Conservation (phyloP, 2,113 vertebrate species). For the Dipodomys merriami region DNA sequence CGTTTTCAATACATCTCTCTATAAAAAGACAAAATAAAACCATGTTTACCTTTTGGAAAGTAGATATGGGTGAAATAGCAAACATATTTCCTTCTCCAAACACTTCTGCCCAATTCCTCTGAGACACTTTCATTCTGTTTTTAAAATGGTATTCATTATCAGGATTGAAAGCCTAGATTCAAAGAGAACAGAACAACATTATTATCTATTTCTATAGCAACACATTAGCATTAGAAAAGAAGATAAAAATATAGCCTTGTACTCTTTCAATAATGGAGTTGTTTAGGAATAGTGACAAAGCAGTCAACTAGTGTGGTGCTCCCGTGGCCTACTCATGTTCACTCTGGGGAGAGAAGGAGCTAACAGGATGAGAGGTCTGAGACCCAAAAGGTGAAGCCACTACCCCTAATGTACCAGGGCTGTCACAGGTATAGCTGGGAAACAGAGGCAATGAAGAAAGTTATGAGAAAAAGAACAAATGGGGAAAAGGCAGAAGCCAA, state of each 20-base stretch:
- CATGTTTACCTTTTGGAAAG: conserved; percentile 92
- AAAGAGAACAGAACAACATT: conserved; percentile 63
- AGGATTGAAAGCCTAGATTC: conserved; percentile 95
- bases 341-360: neutral
- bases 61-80: conserved; percentile 93
- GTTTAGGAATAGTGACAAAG: neutral
- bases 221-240: conserved; percentile 70
- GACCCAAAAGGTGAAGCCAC: neutral
- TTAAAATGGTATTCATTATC: conserved; percentile 99
- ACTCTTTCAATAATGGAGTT: neutral
- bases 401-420: neutral
- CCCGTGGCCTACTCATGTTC: neutral
- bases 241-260: conserved; percentile 55
- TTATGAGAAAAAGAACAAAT: neutral
- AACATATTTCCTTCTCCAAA: conserved; percentile 98
- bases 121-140: conserved; percentile 97
- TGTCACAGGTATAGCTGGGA: neutral
- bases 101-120: conserved; percentile 98
- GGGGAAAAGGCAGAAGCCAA: neutral
- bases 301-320: neutral
- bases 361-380: neutral
- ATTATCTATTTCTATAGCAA: conserved; percentile 71
- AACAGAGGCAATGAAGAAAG: neutral
- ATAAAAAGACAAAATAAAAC: conserved; percentile 45
- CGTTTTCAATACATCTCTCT: conserved; percentile 38